phyloP scores from a whole-genome alignment of 1,140 invertebrate species.

The Elysia chlorotica region DNA sequence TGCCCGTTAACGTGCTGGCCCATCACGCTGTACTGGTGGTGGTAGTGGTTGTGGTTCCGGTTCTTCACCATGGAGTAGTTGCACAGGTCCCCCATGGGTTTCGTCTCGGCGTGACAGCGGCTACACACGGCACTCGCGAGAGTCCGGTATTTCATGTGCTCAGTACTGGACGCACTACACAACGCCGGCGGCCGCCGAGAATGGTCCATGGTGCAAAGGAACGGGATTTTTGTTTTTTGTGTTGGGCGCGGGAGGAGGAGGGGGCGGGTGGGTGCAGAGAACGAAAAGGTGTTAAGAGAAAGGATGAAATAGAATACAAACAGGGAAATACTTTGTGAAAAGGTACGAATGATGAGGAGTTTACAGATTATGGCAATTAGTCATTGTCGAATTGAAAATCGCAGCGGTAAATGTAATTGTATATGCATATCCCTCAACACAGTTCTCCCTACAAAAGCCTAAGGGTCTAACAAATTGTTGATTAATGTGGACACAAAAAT shows the following conservation, averaged over 20 bases:
- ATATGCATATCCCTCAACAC: too few species aligned
- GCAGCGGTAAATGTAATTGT: too few species aligned
- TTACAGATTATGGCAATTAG: too few species aligned
- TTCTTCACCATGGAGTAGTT: conserved; percentile 3
- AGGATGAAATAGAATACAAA: neutral
- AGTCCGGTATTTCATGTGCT: conserved; percentile 11
- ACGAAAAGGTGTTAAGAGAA: neutral
- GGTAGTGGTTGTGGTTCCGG: neutral
- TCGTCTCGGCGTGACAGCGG: neutral
- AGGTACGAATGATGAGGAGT: too few species aligned
- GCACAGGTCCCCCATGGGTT: neutral
- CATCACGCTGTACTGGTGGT: neutral
- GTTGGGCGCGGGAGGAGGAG: neutral
- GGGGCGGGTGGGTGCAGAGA: neutral
- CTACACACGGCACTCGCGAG: too few species aligned
- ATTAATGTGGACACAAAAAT: too few species aligned
- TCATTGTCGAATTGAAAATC: too few species aligned
- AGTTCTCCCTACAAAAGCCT: too few species aligned
- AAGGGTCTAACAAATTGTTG: too few species aligned
- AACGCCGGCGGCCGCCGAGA: too few species aligned
- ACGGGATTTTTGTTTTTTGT: neutral
- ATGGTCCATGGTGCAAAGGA: neutral
- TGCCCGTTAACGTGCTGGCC: too few species aligned
- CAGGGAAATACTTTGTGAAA: too few species aligned
- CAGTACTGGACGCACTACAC: neutral